Evolutionary conservation across 2,888 invertebrate genomes (phyloP).

Genomic region (Caenorhabditis doughertyi): DNA sequence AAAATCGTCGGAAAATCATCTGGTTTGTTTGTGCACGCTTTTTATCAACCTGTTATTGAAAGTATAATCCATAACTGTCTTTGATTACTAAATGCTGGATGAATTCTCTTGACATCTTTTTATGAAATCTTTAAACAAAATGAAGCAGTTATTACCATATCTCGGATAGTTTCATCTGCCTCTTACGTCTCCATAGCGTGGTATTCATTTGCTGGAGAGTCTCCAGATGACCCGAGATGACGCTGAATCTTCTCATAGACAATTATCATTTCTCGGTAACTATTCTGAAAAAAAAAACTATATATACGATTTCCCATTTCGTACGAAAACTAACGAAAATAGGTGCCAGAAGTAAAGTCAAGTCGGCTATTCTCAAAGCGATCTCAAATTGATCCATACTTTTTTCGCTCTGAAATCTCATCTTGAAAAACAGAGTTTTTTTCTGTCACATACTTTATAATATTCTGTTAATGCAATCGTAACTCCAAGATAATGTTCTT

Average conservation of each 20-base stretch:
- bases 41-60: no score
- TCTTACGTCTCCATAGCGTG: no score
- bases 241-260: constrained; percentile 12
- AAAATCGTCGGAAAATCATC: no score
- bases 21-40: no score
- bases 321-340: constrained; percentile 59
- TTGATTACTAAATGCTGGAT: no score
- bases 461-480: constrained; percentile 26
- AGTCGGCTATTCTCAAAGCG: constrained; percentile 37
- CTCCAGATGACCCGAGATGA: neutral
- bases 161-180: no score
- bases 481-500: constrained; percentile 46
- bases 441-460: constrained; percentile 14
- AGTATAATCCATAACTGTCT: no score
- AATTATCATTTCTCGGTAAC: constrained; percentile 38
- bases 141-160: no score
- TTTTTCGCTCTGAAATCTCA: constrained; percentile 30
- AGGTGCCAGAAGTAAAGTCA: constrained; percentile 38
- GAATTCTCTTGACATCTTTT: no score
- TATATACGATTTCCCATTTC: no score
- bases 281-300: constrained; percentile 12
- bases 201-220: no score
- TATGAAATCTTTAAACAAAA: no score
- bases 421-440: neutral
- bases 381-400: constrained; percentile 46